A percentile compares a stretch with the other conserved stretches of the same genome.
phyloP scores from a whole-genome alignment of 2,888 invertebrate genomes.

The Cryptocephalus primarius region DNA sequence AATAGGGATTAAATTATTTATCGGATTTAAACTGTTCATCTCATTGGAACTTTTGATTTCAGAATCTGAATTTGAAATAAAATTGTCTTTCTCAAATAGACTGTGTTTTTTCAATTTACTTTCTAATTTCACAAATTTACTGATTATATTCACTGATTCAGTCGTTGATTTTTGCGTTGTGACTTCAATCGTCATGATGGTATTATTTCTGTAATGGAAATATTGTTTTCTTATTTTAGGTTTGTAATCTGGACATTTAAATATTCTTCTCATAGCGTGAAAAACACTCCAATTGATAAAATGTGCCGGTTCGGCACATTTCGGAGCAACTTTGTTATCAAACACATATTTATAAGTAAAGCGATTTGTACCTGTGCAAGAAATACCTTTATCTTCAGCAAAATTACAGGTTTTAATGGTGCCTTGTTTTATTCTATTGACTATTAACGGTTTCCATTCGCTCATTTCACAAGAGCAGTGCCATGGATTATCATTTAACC shows the following conservation, averaged over 20 bases:
- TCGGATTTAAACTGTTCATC: neutral
- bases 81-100: neutral
- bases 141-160: neutral
- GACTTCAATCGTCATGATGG: neutral
- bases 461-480: slow-evolving; percentile 58
- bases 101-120: slow-evolving; percentile 15
- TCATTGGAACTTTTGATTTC: neutral
- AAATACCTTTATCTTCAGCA: slow-evolving; percentile 29
- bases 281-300: slow-evolving; percentile 51
- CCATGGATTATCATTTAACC: slow-evolving; percentile 59
- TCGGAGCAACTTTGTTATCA: slow-evolving; percentile 49
- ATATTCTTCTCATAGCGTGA: slow-evolving; percentile 48
- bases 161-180: slow-evolving; percentile 1
- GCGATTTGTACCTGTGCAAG: slow-evolving; percentile 27
- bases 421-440: slow-evolving; percentile 42
- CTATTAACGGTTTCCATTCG: slow-evolving; percentile 50
- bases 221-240: slow-evolving; percentile 25
- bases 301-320: slow-evolving; percentile 46
- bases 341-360: slow-evolving; percentile 39
- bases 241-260: slow-evolving; percentile 38
- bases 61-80: neutral
- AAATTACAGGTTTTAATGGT: slow-evolving; percentile 27
- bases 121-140: slow-evolving; percentile 13
- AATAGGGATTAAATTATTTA: neutral
- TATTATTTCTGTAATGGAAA: too few species aligned